Conservation (phyloP, 2,888 invertebrate species). For the Dasysyrphus albostriatus region DNA sequence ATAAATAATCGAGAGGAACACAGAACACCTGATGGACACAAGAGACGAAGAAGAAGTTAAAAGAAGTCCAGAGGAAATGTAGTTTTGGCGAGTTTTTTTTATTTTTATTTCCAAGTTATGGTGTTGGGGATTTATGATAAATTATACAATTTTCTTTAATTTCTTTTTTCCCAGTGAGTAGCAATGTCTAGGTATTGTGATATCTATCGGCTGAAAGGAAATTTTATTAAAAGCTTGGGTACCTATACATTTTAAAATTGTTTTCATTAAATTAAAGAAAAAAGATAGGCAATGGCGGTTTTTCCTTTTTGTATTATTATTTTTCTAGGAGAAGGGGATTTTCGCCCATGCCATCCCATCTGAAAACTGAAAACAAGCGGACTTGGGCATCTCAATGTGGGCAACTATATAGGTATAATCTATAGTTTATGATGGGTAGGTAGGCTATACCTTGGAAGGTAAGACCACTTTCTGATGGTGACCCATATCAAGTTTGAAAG, state of each 20-base stretch:
- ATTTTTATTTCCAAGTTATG: not conserved
- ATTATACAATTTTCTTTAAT: not conserved
- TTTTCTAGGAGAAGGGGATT: too few relatives aligned
- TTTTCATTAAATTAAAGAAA: not conserved
- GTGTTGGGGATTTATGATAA: not conserved
- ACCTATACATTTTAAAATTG: not conserved
- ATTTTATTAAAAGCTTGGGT: not conserved
- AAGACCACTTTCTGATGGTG: too few relatives aligned
- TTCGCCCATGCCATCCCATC: too few relatives aligned
- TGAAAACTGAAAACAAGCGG: too few relatives aligned
- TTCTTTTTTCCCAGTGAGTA: not conserved
- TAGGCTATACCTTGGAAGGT: too few relatives aligned
- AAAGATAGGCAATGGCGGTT: not conserved
- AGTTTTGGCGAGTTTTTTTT: slow-evolving; percentile 5
- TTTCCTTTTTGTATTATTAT: too few relatives aligned
- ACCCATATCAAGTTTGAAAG: too few relatives aligned
- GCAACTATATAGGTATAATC: too few relatives aligned
- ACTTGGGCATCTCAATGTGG: too few relatives aligned
- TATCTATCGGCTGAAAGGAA: not conserved
- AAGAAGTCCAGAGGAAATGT: not conserved
- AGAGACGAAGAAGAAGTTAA: not conserved
- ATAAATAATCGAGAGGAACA: slow-evolving; percentile 11
- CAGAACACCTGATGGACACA: slow-evolving; percentile 9
- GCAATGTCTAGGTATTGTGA: not conserved
- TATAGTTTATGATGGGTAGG: too few relatives aligned